Percentiles rank a stretch among this genome's conserved stretches.
Evolutionary conservation across 1,140 invertebrate species (phyloP).

Genomic region (Wasmannia auropunctata): DNA sequence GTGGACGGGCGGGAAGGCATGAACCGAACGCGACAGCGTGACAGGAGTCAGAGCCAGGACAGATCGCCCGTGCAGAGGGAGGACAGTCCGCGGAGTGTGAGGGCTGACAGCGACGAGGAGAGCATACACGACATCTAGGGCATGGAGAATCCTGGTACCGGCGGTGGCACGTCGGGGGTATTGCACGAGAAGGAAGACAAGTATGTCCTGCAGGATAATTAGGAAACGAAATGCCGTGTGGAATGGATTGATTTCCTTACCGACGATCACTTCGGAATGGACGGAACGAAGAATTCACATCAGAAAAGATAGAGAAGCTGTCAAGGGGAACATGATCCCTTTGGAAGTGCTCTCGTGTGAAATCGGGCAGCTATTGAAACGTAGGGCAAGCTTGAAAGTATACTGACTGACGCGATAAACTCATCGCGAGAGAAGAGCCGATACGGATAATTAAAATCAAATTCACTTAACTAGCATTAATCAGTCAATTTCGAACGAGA

Average conservation of each 20-base stretch:
- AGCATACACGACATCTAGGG: constrained; percentile 85
- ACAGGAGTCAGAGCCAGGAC: constrained; percentile 80
- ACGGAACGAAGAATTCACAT: not conserved
- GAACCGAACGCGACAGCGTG: constrained; percentile 74
- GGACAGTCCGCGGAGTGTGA: constrained; percentile 79
- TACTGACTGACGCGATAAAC: not conserved
- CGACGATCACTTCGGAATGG: not conserved
- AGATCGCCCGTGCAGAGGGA: constrained; percentile 61
- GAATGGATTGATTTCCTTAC: not conserved
- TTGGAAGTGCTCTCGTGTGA: not conserved
- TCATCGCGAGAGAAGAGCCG: not conserved
- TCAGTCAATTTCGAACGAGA: constrained; percentile 3
- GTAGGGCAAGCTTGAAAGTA: not conserved
- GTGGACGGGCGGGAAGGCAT: constrained; percentile 77
- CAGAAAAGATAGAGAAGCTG: not conserved
- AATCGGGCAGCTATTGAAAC: not conserved
- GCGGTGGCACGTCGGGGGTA: not conserved
- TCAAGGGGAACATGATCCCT: not conserved
- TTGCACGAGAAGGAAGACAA: not conserved
- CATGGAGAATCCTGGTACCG: not conserved
- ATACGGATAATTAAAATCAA: not conserved
- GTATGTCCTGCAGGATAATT: not conserved
- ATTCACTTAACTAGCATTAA: not conserved
- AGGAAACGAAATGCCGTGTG: not conserved
- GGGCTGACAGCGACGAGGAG: constrained; percentile 86